Percentiles rank a stretch among this genome's conserved stretches.
Conservation (phyloP, 1,140 invertebrate genomes). For the Apis laboriosa region DNA sequence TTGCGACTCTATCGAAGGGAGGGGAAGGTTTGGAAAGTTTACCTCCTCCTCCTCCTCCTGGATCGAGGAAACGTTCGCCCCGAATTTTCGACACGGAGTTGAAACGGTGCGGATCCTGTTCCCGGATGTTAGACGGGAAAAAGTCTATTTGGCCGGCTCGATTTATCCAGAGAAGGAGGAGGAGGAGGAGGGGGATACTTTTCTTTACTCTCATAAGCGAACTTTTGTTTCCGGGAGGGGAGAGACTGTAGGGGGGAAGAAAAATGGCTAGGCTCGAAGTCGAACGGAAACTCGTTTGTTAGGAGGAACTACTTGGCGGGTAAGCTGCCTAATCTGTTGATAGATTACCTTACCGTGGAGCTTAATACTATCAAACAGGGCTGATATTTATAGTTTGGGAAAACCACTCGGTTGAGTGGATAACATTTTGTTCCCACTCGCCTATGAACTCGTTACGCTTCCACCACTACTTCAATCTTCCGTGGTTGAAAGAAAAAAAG, state of each 20-base stretch:
- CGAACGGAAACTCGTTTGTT: not conserved
- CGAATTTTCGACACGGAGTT: not conserved
- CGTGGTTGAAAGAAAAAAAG: not conserved
- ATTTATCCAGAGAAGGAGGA: not conserved
- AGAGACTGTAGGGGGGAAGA: not conserved
- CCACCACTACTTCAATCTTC: too few species aligned
- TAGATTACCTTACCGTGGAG: not conserved
- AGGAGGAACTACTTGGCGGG: not conserved
- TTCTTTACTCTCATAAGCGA: not conserved
- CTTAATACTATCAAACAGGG: not conserved
- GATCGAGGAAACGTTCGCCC: not conserved
- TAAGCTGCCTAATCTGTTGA: constrained; percentile 2
- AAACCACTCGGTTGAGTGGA: not conserved
- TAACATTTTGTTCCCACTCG: too few species aligned
- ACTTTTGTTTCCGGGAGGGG: not conserved
- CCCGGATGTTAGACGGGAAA: not conserved
- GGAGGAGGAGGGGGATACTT: too few species aligned
- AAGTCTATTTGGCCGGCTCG: not conserved
- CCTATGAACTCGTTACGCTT: not conserved
- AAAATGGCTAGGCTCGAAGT: not conserved
- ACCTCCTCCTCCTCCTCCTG: too few species aligned
- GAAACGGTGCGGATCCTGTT: not conserved
- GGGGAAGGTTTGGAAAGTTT: too few species aligned
- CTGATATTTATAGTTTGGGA: not conserved
- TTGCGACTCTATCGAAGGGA: too few species aligned